Conservation (phyloP, 1,140 invertebrate genomes). For the Platorchestia sp. region DNA sequence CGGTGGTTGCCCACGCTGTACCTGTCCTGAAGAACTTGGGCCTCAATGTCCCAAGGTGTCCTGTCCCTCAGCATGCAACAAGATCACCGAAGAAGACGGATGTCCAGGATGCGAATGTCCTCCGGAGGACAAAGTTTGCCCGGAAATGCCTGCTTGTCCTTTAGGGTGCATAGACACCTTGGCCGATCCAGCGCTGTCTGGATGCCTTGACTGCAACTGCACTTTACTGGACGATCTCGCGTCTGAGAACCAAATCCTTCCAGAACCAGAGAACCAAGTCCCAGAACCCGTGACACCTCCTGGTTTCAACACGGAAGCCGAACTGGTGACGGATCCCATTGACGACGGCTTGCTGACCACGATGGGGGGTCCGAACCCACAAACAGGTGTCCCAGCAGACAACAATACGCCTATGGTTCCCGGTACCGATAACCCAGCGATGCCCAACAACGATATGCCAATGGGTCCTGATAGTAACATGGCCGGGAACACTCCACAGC, state of each 20-base stretch:
- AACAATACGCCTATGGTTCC: not conserved
- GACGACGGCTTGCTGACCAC: conserved; percentile 11
- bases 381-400: not conserved
- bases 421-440: not conserved
- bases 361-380: not conserved
- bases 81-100: not conserved
- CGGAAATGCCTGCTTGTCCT: conserved; percentile 38
- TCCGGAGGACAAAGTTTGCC: not conserved
- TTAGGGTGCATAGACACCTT: not conserved
- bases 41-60: not conserved
- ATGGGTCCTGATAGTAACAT: too few species aligned
- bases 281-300: not conserved
- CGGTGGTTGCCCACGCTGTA: not conserved
- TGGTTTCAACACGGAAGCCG: not conserved
- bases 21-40: not conserved
- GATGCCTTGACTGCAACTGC: conserved; percentile 20
- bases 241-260: not conserved
- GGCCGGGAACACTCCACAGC: too few species aligned
- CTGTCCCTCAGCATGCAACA: not conserved
- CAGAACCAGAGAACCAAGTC: not conserved
- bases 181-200: not conserved
- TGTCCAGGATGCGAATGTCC: conserved; percentile 27
- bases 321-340: not conserved
- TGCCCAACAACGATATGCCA: not conserved
- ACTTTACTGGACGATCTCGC: not conserved